phyloP scores from a whole-genome alignment of 2,888 invertebrate genomes.

The Mythimna impura region DNA sequence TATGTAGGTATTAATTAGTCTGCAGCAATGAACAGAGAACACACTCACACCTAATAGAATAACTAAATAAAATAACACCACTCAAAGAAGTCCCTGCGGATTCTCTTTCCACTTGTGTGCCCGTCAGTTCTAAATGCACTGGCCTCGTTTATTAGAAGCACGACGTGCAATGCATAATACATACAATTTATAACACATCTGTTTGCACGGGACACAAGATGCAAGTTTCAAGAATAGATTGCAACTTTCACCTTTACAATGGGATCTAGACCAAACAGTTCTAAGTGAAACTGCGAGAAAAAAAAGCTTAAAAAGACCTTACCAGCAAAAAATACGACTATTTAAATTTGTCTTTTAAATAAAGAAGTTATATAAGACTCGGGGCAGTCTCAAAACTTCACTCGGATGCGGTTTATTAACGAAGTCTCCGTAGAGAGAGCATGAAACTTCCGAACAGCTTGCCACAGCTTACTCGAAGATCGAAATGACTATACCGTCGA shows the following conservation, averaged over 20 bases:
- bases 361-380: constrained; percentile 28
- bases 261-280: constrained; percentile 40
- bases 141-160: constrained; percentile 58
- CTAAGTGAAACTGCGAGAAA: constrained; percentile 36
- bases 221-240: constrained; percentile 12
- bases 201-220: neutral
- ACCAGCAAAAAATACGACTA: constrained; percentile 18
- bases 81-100: neutral
- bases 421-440: constrained; percentile 57
- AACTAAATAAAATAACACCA: constrained; percentile 22
- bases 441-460: constrained; percentile 66
- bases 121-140: constrained; percentile 45
- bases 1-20: neutral
- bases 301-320: constrained; percentile 6
- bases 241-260: constrained; percentile 34
- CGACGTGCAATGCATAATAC: constrained; percentile 43
- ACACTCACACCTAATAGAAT: neutral
- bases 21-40: neutral
- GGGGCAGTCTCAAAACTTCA: constrained; percentile 53
- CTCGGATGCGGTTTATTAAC: constrained; percentile 67
- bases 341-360: constrained; percentile 47
- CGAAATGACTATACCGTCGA: constrained; percentile 63
- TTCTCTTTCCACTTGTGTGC: neutral
- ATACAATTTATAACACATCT: constrained; percentile 21
- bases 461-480: constrained; percentile 63